Percentiles rank a stretch among this genome's conserved stretches.
These are phyloP conservation scores for Megatriorchis doriae DNA, from an alignment of 2,113 vertebrate species.

Conservation along the genomic window DNA sequence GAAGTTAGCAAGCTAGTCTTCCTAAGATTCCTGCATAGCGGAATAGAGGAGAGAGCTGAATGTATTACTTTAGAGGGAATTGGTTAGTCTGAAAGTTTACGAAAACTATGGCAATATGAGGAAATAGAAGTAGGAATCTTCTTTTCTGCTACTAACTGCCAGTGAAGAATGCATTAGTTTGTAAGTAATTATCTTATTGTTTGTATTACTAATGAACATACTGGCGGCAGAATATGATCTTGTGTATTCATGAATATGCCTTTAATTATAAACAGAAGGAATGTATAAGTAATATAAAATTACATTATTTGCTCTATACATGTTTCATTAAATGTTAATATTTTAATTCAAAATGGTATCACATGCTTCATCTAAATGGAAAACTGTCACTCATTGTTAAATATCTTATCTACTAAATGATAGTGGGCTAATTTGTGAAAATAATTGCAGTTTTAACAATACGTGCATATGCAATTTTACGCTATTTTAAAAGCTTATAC, in stretches of 20 bases:
- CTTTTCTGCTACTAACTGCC: not conserved
- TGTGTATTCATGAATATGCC: not conserved
- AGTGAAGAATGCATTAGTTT: not conserved
- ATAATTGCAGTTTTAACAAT: not conserved
- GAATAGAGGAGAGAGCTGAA: not conserved
- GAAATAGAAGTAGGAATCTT: not conserved
- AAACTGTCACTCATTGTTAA: not conserved
- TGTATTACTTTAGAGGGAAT: not conserved
- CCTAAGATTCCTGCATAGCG: not conserved
- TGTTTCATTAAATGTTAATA: not conserved
- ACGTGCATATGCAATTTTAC: not conserved
- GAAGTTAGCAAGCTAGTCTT: not conserved
- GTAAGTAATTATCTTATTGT: not conserved
- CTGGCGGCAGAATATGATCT: not conserved
- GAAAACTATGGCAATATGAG: not conserved
- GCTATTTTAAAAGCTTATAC: not conserved
- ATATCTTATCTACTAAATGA: not conserved
- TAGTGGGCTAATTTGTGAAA: not conserved
- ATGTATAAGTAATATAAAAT: not conserved
- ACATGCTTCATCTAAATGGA: not conserved
- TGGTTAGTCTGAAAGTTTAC: not conserved
- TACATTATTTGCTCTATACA: not conserved
- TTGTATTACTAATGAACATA: not conserved
- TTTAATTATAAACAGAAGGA: slow-evolving; percentile 13
- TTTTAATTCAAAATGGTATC: not conserved